These are phyloP conservation scores for Phalacrocorax pelagicus DNA, from an alignment of 2,113 vertebrate species.

Conservation along the genomic window DNA sequence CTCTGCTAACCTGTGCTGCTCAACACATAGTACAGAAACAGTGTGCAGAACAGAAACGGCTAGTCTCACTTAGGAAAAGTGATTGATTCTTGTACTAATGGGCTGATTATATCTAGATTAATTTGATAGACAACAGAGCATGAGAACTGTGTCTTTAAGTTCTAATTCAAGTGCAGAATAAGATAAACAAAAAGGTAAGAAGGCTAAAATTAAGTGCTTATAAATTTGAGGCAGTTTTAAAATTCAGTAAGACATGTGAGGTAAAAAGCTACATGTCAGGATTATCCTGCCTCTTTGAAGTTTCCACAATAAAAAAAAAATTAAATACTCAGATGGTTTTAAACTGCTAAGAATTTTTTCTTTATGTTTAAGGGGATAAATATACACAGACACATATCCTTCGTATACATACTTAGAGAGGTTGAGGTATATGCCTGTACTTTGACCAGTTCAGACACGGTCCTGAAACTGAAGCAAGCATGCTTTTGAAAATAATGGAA, in stretches of 20 bases:
- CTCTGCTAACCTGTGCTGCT: background rate
- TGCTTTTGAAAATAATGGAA: background rate
- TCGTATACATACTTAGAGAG: background rate
- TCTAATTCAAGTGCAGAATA: background rate
- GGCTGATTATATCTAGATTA: background rate
- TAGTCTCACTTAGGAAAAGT: background rate
- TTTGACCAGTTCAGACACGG: background rate
- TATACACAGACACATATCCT: background rate
- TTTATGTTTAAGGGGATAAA: background rate
- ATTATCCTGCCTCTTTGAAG: background rate
- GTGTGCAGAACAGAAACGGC: background rate
- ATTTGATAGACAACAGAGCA: background rate
- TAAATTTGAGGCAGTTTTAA: background rate
- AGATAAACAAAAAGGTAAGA: constrained; percentile 9
- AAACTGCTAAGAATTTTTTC: background rate
- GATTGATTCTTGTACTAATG: background rate
- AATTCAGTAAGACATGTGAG: background rate
- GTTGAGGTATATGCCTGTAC: background rate
- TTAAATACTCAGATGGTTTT: background rate
- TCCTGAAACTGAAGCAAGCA: background rate
- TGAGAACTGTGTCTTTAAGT: background rate
- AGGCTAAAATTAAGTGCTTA: constrained; percentile 5
- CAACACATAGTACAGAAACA: background rate
- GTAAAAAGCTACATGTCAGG: background rate
- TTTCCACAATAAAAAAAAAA: background rate